Evolutionary conservation across 2,888 invertebrate species (phyloP).

Genomic region (Cacoxenus indagator): DNA sequence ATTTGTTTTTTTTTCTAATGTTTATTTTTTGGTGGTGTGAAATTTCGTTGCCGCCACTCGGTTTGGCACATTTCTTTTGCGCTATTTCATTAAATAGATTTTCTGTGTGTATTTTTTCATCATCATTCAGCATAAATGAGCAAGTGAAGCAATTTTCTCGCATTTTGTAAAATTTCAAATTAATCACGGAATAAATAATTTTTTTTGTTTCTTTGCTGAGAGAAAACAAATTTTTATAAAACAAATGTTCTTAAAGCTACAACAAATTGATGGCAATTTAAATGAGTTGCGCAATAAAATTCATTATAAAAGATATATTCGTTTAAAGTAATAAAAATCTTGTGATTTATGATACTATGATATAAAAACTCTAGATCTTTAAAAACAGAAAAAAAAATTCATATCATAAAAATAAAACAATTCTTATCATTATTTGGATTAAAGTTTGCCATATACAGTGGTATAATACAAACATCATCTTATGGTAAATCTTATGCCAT

Average conservation of each 20-base stretch:
- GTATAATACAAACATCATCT: too few species aligned
- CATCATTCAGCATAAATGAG: slow-evolving; percentile 28
- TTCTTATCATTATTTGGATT: too few species aligned
- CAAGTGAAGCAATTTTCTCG: slow-evolving; percentile 44
- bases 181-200: slow-evolving; percentile 11
- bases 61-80: background rate
- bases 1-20: background rate
- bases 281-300: too few species aligned
- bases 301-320: too few species aligned
- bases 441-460: too few species aligned
- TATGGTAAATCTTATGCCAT: too few species aligned
- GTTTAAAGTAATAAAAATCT: too few species aligned
- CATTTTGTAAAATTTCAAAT: slow-evolving; percentile 40
- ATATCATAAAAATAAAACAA: too few species aligned
- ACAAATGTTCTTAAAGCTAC: background rate
- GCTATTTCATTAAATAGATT: background rate
- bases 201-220: background rate
- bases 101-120: background rate
- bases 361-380: too few species aligned
- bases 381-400: too few species aligned
- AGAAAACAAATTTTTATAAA: background rate
- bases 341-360: too few species aligned
- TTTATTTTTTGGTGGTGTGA: background rate
- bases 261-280: too few species aligned
- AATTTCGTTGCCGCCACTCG: background rate